Evolutionary conservation across 1,140 invertebrate genomes (phyloP), one percentile per base, ranked within the genome.

Genomic region (Heliconius himera): DNA sequence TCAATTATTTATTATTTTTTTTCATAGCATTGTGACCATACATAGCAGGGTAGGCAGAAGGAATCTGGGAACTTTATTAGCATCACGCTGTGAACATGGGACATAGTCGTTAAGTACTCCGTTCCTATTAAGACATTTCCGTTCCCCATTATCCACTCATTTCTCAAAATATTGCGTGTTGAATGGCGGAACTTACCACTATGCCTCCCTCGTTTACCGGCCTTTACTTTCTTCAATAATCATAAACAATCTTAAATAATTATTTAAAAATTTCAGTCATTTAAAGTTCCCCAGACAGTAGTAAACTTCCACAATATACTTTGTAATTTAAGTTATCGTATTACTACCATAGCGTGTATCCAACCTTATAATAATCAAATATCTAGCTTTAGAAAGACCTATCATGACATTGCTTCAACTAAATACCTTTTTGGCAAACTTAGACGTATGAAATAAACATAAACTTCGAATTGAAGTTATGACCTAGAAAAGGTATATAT

Each of bases 321-420:
- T 66, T 66, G 60, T 66, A 66, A 66, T 66, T 29, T 66, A 66
- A 66, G 26, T 66, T 66, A 29, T 66, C n/a, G 60, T 26, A 26
- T 13, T 66, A 22, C 22, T 6, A 29, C 3, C 26, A 18, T 66
- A 66, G 60, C 60, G 60, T 66, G 60, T 66, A 16, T 4, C 26
- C 60, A 66, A 66, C 60, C 60, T 66, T 29, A 66, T 66, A n/a
- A n/a, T n/a, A 29, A 66, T 26, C 54, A 20, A 56, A 26, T 8
- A 20, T 56, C 54, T 18, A 26, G n/a, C 22, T 8, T 8, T 22
- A 60, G 56, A 60, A 26, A 22, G 0, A 60, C 26, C 20, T 60
- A 60, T 26, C 22, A 13, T 60, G 56, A 60, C n/a, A n/a, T n/a
- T n/a, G n/a, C n/a, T 26, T 60, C 26, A 60, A 60, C 56, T 60